Percentiles rank a stretch among this genome's conserved stretches.
Evolutionary conservation across 2,888 invertebrate species (phyloP).

Genomic region (Eucera pruinosa): DNA sequence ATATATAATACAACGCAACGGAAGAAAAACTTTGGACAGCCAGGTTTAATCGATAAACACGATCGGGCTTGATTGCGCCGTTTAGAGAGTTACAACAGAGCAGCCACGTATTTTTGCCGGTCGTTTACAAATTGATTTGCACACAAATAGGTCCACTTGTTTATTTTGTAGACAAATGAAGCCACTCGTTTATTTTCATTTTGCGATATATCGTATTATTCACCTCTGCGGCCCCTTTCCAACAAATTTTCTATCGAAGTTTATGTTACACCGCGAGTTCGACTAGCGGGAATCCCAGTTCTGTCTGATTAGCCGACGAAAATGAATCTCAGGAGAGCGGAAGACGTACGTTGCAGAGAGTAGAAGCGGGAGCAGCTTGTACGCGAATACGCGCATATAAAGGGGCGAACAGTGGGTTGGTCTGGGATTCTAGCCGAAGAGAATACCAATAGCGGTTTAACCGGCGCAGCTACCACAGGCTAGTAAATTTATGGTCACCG

Average conservation of each 20-base stretch:
- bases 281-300: conserved; percentile 4
- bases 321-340: conserved; percentile 27
- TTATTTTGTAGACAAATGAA: conserved; percentile 34
- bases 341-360: conserved; percentile 6
- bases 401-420: conserved; percentile 4
- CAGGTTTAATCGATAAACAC: conserved; percentile 40
- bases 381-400: conserved; percentile 18
- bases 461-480: conserved; percentile 59
- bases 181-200: conserved; percentile 35
- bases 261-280: conserved; percentile 8
- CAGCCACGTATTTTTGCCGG: conserved; percentile 14
- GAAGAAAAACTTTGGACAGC: conserved; percentile 23
- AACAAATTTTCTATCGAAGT: conserved; percentile 8
- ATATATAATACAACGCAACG: conserved; percentile 8
- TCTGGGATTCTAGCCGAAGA: conserved; percentile 50
- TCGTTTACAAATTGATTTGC: conserved; percentile 44
- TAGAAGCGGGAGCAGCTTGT: conserved; percentile 9
- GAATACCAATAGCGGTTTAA: conserved; percentile 75
- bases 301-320: conserved; percentile 34
- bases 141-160: too few species aligned
- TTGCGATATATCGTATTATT: conserved; percentile 27
- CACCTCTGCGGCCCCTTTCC: neutral
- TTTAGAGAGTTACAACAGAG: conserved; percentile 21
- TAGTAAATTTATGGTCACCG: conserved; percentile 75
- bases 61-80: conserved; percentile 34